Conservation (phyloP, 2,888 invertebrate species). For the Drosophila subquinaria region DNA sequence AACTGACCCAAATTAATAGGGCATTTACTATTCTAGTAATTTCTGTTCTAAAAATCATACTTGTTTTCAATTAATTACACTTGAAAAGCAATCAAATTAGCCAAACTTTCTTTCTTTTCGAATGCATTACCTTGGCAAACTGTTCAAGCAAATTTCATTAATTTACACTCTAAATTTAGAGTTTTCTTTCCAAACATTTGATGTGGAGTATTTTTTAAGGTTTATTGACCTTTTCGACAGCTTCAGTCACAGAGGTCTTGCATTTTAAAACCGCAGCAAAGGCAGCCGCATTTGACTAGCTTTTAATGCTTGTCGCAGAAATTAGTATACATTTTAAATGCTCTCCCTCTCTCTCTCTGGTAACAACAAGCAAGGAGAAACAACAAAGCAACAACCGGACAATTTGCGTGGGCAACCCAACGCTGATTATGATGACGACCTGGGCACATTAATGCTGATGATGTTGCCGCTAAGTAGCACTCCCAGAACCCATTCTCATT, state of each 20-base stretch:
- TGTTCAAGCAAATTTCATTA: not conserved
- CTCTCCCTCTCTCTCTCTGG: conserved; percentile 17
- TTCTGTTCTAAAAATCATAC: not conserved
- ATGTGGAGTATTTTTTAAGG: not conserved
- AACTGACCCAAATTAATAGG: not conserved
- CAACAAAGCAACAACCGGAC: conserved; percentile 50
- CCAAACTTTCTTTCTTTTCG: not conserved
- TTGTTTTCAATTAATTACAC: conserved; percentile 35
- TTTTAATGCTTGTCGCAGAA: conserved; percentile 45
- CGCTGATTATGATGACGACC: conserved; percentile 73
- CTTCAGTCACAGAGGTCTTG: not conserved
- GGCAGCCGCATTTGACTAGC: conserved; percentile 24
- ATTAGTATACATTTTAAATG: conserved; percentile 55
- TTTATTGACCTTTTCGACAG: conserved; percentile 5
- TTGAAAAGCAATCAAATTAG: conserved; percentile 27
- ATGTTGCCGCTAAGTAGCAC: conserved; percentile 77
- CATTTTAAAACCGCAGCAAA: conserved; percentile 17
- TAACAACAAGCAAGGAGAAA: conserved; percentile 26
- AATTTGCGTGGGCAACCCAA: conserved; percentile 65
- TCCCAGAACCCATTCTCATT: conserved; percentile 55
- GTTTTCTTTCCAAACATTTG: not conserved
- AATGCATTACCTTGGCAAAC: not conserved
- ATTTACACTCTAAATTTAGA: not conserved
- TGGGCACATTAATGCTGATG: conserved; percentile 75
- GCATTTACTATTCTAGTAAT: not conserved